phyloP scores from a whole-genome alignment of 2,888 invertebrate species.

The Myopa tessellatipennis region DNA sequence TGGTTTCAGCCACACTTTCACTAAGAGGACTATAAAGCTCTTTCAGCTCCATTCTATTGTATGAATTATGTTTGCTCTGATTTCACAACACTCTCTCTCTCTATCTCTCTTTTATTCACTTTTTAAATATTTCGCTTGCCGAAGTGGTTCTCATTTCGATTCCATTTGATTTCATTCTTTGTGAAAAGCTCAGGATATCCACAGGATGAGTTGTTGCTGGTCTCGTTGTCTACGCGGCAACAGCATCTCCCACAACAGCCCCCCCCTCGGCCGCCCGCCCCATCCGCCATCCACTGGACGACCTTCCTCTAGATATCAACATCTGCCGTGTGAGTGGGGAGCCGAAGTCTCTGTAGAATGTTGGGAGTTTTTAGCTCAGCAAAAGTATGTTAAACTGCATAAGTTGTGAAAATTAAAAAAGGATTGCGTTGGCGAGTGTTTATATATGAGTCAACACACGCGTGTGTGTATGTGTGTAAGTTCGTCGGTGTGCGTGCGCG shows the following conservation, averaged over 20 bases:
- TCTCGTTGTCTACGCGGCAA: no score
- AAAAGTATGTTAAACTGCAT: not conserved
- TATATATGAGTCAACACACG: constrained; percentile 20
- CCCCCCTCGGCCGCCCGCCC: not conserved
- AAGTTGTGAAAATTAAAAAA: constrained; percentile 25
- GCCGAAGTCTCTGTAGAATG: not conserved
- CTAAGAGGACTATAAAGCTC: no score
- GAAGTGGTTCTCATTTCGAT: no score
- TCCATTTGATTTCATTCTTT: no score
- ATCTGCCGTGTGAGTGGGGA: not conserved
- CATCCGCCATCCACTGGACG: not conserved
- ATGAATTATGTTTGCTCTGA: not conserved
- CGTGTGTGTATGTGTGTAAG: constrained; percentile 38
- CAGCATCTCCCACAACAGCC: not conserved
- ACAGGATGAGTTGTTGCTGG: no score
- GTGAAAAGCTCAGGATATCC: no score
- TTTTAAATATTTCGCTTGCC: not conserved
- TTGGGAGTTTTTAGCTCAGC: not conserved
- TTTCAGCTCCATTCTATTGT: no score
- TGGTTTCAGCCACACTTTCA: no score
- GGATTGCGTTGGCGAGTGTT: no score
- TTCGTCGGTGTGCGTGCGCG: constrained; percentile 3
- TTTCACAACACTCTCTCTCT: not conserved
- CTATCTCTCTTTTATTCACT: no score
- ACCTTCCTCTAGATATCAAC: not conserved